phyloP scores from a whole-genome alignment of 2,888 invertebrate genomes.

The Abrostola triplasia region DNA sequence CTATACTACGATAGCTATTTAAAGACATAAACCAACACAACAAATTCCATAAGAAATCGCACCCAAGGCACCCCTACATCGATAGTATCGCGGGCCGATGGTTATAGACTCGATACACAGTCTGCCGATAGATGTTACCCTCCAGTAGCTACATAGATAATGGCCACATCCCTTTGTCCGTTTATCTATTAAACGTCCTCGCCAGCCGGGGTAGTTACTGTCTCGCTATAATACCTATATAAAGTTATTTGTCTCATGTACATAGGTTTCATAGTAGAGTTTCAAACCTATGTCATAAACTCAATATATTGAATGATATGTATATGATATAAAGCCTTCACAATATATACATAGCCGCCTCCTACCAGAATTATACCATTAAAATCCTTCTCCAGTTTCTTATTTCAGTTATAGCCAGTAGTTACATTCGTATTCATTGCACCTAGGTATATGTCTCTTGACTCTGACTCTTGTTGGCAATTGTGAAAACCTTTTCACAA shows the following conservation, averaged over 20 bases:
- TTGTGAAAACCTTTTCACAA: too few relatives aligned
- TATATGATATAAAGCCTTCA: too few relatives aligned
- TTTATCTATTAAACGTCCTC: conserved; percentile 39
- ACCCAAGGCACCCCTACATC: conserved; percentile 6
- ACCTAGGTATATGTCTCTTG: too few relatives aligned
- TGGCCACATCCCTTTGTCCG: conserved; percentile 32
- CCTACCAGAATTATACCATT: too few relatives aligned
- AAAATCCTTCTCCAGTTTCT: too few relatives aligned
- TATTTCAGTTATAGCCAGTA: too few relatives aligned
- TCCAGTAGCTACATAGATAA: conserved; percentile 25
- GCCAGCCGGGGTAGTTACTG: neutral
- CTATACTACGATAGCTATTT: conserved; percentile 2
- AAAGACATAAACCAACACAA: conserved; percentile 11
- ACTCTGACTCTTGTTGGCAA: too few relatives aligned
- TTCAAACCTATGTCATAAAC: neutral
- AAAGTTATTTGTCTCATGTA: neutral
- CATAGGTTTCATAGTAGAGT: neutral
- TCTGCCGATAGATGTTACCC: conserved; percentile 7
- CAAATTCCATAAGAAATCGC: conserved; percentile 21
- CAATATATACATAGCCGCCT: too few relatives aligned
- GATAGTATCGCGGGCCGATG: conserved; percentile 18
- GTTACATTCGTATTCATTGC: too few relatives aligned
- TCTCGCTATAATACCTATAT: neutral
- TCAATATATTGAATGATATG: too few relatives aligned
- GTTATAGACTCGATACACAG: conserved; percentile 18